Evolutionary conservation across 2,113 vertebrate species (phyloP), one percentile per base, ranked within the genome.

Genomic region (Choloepus hoffmanni): DNA sequence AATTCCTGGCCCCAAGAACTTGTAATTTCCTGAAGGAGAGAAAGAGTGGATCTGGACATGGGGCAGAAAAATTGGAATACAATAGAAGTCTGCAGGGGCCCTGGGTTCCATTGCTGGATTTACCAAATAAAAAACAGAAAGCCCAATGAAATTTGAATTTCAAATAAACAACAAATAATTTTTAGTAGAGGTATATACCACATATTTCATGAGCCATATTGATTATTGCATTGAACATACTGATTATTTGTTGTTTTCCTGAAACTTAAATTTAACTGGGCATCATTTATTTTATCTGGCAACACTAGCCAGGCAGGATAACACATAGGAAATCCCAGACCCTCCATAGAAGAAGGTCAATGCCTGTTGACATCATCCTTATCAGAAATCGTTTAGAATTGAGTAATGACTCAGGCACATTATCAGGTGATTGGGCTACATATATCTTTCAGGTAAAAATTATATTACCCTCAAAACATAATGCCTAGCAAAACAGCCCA

Each of bases 1-100:
- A 7, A 24, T 18, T 43, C 73, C 50, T 14, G 11, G 36, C 24
- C 65, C 78, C 87, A 28, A 0, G 58, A 62, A 30, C 40, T 30
- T 76, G 43, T 36, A 1, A 15, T 28, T 82, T 55, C 40, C 88
- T 77, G 45, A 60, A 15, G 28, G 3, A 82, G 18, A 72, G 48
- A 45, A 45, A 90, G n/a, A 91, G 73, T 26, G 67, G 28, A 50
- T 50, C 24, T n/a, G 28, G 13, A 60, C 40, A 19, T 0, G 5
- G 85, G 40, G 19, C 24, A 11, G 72, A 13, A 10, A 3, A 7
- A 9, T 0, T 0, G 65, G 48, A 30, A 40, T 1, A 3, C 3
- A 5, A 21, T 10, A 3, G 58, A 16, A 8, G 19, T 40, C 82
- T 89, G 65, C 85, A 8, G 6, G 30, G n/a, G n/a, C 5, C 10